A percentile compares a stretch with the other conserved stretches of the same genome.
phyloP scores from a whole-genome alignment of 1,140 invertebrate species.

The Chionoecetes opilio region DNA sequence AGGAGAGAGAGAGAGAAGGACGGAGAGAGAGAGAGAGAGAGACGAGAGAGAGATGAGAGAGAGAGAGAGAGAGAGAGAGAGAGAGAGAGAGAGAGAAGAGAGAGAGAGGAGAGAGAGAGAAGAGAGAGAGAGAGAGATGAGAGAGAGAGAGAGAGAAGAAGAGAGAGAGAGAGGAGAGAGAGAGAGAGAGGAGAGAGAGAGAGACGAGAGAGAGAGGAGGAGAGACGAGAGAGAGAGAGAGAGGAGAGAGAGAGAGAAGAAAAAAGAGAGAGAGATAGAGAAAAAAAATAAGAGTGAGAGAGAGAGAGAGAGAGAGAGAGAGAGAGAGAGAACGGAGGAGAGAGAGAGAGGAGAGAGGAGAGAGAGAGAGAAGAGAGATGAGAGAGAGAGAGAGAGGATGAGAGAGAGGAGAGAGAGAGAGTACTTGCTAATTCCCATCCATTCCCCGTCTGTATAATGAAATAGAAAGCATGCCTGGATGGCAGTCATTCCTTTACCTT shows the following conservation, averaged over 20 bases:
- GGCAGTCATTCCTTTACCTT: too few relatives aligned
- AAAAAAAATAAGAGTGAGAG: too few relatives aligned
- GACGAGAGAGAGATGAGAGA: too few relatives aligned
- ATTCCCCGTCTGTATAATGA: too few relatives aligned
- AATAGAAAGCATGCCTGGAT: too few relatives aligned
- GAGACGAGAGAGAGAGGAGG: too few relatives aligned
- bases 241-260: conserved; percentile 42
- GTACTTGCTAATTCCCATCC: neutral
- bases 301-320: too few relatives aligned
- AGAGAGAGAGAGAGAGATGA: too few relatives aligned
- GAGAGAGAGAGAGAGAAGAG: neutral
- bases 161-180: neutral
- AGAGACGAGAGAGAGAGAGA: too few relatives aligned
- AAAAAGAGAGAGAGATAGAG: too few relatives aligned
- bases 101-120: neutral
- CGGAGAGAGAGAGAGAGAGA: neutral
- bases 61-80: conserved; percentile 24
- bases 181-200: conserved; percentile 39
- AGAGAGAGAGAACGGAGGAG: too few relatives aligned
- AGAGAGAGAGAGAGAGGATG: too few relatives aligned
- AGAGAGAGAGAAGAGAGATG: conserved; percentile 49
- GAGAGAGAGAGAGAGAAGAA: neutral
- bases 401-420: conserved; percentile 49
- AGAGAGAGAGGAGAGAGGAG: neutral
- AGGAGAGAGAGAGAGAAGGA: neutral